Base-by-base conservation (phyloP, 2,797 vertebrate species). In the Eremophila alpestris region DNA sequence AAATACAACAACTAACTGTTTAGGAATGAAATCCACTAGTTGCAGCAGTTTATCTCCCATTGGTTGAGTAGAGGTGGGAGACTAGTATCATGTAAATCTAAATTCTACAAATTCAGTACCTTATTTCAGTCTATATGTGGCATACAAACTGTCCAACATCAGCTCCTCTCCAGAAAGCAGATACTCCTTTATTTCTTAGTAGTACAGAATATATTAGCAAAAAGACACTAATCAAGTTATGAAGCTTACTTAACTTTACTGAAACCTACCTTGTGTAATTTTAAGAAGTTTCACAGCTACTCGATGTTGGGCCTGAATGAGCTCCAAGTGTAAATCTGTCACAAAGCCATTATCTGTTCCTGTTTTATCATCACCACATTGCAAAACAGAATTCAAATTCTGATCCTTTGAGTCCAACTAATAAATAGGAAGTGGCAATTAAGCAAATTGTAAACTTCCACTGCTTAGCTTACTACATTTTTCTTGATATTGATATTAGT, bases 251-350 rank as follows among this genome's bases (percentile, higher is more conserved):
- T 94, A 60, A 38, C 29, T 80, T 83, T 75, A 83, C 46, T 27
- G 41, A 88, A 76, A 68, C 80, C 22, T 96, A 98, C 98, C 98
- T 97, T 96, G 83, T 63, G 88, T 63, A 54, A 96, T 90, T 83
- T 97, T 97, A 91, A 98, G 91, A 89, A 99, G 97, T 93, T 98
- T 98, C 91, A 99, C 95, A n/a, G 98, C 98, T 79, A 98, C 96
- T 84, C 98, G 98, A 95, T 99, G 98, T 89, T 98, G 97, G 80
- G 98, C 97, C 64, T 98, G 97, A 96, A 98, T 95, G 29, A 99
- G 98, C 62, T 99, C 98, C 80, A 99, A 96, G 80, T 99, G 98
- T 75, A 99, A 98, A 97, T 99, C 99, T 97, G 97, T 96, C 43
- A 97, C 93, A 80, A 98, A 96, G 92, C 77, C 94, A 84, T 95